phyloP scores from a whole-genome alignment of 2,888 invertebrate species.

The Pocota personata region DNA sequence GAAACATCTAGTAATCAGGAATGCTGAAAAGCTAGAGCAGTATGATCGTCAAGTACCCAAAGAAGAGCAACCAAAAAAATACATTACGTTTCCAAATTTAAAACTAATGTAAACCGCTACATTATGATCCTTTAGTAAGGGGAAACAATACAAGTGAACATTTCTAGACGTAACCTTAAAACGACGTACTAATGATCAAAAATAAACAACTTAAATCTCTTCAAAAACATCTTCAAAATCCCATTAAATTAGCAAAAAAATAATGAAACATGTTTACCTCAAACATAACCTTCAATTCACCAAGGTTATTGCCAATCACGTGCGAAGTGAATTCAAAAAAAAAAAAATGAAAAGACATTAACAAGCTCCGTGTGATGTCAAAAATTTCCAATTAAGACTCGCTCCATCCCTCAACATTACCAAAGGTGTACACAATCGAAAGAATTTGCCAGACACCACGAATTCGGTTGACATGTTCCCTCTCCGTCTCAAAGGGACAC shows the following conservation, averaged over 20 bases:
- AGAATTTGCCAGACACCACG: background rate
- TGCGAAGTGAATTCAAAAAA: background rate
- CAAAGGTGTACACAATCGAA: background rate
- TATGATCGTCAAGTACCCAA: too few species aligned
- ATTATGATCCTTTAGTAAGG: too few species aligned
- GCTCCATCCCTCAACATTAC: background rate
- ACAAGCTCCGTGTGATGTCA: constrained; percentile 22
- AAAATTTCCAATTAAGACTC: constrained; percentile 31
- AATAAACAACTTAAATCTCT: background rate
- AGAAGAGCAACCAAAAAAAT: too few species aligned
- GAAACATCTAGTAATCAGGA: too few species aligned
- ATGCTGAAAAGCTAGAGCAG: too few species aligned
- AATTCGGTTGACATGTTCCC: background rate
- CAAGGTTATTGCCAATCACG: constrained; percentile 25
- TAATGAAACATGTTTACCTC: background rate
- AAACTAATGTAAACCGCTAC: too few species aligned
- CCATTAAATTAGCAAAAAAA: background rate
- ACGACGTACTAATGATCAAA: background rate
- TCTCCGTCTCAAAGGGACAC: background rate
- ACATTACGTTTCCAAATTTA: too few species aligned
- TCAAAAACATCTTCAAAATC: background rate
- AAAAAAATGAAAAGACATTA: too few species aligned
- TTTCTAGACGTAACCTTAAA: background rate
- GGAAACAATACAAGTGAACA: too few species aligned
- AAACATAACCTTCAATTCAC: background rate